Conservation (phyloP, 1,140 invertebrate species). For the Eumaeus atala region DNA sequence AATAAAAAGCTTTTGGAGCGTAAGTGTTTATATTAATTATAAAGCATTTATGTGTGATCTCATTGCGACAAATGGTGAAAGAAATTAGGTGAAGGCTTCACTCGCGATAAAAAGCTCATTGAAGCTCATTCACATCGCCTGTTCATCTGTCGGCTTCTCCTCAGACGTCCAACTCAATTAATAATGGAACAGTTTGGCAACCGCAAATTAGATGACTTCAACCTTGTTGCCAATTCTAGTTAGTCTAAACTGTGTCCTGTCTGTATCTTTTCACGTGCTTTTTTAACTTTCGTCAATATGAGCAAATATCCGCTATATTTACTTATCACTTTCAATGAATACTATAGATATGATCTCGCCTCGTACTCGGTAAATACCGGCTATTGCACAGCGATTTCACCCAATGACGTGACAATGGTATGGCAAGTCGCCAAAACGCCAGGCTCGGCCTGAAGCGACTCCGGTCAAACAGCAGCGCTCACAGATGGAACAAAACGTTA, state of each 20-base stretch:
- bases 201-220: conserved; percentile 25
- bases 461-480: no score
- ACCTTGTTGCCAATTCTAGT: conserved; percentile 21
- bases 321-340: no score
- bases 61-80: conserved; percentile 4
- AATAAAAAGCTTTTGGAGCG: conserved; percentile 4
- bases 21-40: conserved; percentile 10
- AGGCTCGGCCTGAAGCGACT: no score
- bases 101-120: conserved; percentile 26
- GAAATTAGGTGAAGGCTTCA: conserved; percentile 31
- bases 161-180: conserved; percentile 32
- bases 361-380: no score
- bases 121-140: conserved; percentile 29
- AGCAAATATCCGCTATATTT: no score
- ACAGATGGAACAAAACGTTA: no score
- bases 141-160: conserved; percentile 19
- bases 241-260: not conserved
- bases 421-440: no score
- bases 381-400: no score
- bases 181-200: conserved; percentile 28
- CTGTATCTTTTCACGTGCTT: not conserved
- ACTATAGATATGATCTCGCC: no score
- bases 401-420: no score
- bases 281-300: not conserved
- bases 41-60: conserved; percentile 14